Evolutionary conservation across 2,113 vertebrate genomes (phyloP).

Genomic region (Colinus virginianus): DNA sequence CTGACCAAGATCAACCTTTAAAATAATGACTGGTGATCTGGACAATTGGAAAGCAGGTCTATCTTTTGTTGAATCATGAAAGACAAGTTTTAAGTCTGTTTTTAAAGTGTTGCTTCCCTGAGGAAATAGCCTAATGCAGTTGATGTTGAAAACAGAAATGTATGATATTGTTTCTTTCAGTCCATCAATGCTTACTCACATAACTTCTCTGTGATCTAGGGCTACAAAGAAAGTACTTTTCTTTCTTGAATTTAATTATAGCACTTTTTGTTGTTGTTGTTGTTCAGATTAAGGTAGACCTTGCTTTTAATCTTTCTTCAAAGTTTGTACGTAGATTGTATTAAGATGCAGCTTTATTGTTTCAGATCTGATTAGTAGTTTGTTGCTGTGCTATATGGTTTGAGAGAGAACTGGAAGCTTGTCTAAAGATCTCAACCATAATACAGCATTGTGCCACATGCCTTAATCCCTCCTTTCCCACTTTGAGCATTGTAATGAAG

Average conservation of each 20-base stretch:
- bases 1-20: neutral
- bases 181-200: neutral
- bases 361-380: neutral
- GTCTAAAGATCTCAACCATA: neutral
- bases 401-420: neutral
- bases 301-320: neutral
- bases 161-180: neutral
- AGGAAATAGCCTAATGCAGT: neutral
- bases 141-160: neutral
- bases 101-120: neutral
- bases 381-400: neutral
- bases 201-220: neutral
- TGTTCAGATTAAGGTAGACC: neutral
- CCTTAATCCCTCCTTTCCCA: neutral
- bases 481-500: neutral
- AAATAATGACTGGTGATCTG: neutral
- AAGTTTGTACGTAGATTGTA: neutral
- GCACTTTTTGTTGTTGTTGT: neutral
- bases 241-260: neutral
- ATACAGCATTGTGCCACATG: neutral
- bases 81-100: neutral
- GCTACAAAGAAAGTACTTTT: neutral
- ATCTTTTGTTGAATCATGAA: neutral
- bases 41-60: neutral
- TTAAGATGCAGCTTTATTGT: neutral